Percentiles rank a stretch among this genome's conserved stretches.
These are phyloP conservation scores for Podarcis raffonei DNA, from an alignment of 2,113 vertebrate genomes.

Conservation along the genomic window DNA sequence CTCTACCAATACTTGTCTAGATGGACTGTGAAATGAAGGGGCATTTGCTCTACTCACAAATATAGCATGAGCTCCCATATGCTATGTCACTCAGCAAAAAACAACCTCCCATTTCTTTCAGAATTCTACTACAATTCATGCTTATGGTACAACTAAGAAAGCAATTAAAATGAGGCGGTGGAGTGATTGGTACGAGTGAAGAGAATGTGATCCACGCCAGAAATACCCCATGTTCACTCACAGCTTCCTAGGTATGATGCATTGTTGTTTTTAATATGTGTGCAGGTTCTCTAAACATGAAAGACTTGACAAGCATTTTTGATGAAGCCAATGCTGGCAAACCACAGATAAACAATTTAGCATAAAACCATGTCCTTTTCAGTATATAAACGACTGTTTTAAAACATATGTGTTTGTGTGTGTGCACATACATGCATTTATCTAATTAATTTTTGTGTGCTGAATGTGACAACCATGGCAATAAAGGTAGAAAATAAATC, in stretches of 20 bases:
- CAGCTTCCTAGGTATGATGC: conserved; percentile 21
- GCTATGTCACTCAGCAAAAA: conserved; percentile 68
- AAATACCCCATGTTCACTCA: conserved; percentile 25
- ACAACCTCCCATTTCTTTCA: conserved; percentile 47
- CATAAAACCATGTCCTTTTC: conserved; percentile 61
- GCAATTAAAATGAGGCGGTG: conserved; percentile 46
- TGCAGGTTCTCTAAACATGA: conserved; percentile 18
- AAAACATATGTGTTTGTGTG: conserved; percentile 73
- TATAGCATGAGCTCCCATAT: conserved; percentile 58
- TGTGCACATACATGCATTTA: conserved; percentile 68
- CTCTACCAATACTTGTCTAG: background rate
- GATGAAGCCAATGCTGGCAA: conserved; percentile 68
- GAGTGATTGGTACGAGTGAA: conserved; percentile 50
- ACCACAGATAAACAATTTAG: conserved; percentile 57
- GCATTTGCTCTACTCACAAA: conserved; percentile 38
- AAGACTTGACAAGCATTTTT: conserved; percentile 34
- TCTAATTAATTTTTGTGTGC: conserved; percentile 66
- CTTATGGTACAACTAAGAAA: conserved; percentile 73
- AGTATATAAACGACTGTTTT: conserved; percentile 56
- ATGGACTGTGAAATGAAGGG: conserved; percentile 34
- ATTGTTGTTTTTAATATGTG: background rate
- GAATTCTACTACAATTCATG: conserved; percentile 67
- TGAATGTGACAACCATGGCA: conserved; percentile 60
- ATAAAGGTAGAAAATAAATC: conserved; percentile 75
- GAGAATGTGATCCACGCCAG: conserved; percentile 34